phyloP scores from a whole-genome alignment of 2,888 invertebrate genomes.

The Parnassius smintheus region DNA sequence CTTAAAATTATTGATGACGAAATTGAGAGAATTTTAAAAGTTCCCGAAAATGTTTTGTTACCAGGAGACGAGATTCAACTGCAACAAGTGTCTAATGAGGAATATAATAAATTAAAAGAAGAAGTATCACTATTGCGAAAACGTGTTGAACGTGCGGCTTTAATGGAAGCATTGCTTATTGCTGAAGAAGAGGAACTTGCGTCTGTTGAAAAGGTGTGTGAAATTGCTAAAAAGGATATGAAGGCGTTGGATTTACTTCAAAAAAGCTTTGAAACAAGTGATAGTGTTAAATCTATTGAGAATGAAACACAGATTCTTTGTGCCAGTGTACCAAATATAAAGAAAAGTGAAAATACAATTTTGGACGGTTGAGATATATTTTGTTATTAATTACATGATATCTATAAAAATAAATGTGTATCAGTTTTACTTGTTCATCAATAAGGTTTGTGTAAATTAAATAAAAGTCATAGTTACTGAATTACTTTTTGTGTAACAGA shows the following conservation, averaged over 20 bases:
- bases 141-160: conserved; percentile 62
- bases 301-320: conserved; percentile 57
- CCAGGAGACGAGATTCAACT: conserved; percentile 67
- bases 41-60: conserved; percentile 65
- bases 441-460: no score
- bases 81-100: conserved; percentile 56
- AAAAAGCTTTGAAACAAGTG: conserved; percentile 47
- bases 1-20: conserved; percentile 60
- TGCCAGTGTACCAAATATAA: conserved; percentile 55
- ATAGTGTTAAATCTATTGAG: conserved; percentile 47
- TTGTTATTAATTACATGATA: not conserved
- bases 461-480: no score
- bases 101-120: conserved; percentile 57
- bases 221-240: conserved; percentile 67
- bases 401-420: no score
- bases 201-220: conserved; percentile 61
- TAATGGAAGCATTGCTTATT: conserved; percentile 63
- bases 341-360: conserved; percentile 35
- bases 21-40: conserved; percentile 59
- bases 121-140: conserved; percentile 58
- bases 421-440: no score
- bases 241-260: conserved; percentile 57
- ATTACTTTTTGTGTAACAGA: no score
- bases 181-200: conserved; percentile 65
- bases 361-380: conserved; percentile 25